phyloP scores from a whole-genome alignment of 2,888 invertebrate species.

The Drosophila parthenogenetica region DNA sequence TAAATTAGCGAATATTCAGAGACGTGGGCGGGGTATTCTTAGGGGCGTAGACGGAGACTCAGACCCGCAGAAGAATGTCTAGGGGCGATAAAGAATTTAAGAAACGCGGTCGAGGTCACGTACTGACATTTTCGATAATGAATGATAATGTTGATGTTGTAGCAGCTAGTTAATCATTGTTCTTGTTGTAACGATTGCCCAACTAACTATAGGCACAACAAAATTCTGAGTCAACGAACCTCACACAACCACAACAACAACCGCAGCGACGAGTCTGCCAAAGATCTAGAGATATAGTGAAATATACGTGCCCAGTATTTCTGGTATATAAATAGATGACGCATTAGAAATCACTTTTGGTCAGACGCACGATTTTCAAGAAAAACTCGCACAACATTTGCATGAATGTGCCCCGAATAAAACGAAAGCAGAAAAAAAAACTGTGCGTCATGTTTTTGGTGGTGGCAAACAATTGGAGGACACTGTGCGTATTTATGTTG shows the following conservation, averaged over 20 bases:
- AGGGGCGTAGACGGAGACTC: neutral
- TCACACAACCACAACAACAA: conserved; percentile 31
- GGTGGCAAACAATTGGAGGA: conserved; percentile 57
- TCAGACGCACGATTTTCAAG: conserved; percentile 51
- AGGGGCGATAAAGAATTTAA: conserved; percentile 60
- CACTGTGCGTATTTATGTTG: conserved; percentile 47
- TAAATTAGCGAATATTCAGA: neutral
- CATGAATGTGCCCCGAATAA: conserved; percentile 50
- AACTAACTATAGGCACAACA: conserved; percentile 38
- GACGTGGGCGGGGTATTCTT: conserved; percentile 17
- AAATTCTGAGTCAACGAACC: conserved; percentile 72
- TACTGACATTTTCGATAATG: conserved; percentile 74
- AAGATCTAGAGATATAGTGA: conserved; percentile 54
- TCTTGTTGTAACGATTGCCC: conserved; percentile 57
- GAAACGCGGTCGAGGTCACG: conserved; percentile 78
- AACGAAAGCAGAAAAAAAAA: conserved; percentile 12
- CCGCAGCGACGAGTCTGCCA: conserved; percentile 18
- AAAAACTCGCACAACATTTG: conserved; percentile 45
- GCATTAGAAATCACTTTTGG: conserved; percentile 65
- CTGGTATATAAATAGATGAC: conserved; percentile 50
- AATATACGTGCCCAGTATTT: conserved; percentile 63
- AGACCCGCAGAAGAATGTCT: conserved; percentile 19
- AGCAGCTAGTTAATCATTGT: conserved; percentile 52
- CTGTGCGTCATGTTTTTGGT: conserved; percentile 49
- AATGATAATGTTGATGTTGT: conserved; percentile 33